Conservation (phyloP, 2,113 vertebrate genomes). For the Mormoops blainvillei region DNA sequence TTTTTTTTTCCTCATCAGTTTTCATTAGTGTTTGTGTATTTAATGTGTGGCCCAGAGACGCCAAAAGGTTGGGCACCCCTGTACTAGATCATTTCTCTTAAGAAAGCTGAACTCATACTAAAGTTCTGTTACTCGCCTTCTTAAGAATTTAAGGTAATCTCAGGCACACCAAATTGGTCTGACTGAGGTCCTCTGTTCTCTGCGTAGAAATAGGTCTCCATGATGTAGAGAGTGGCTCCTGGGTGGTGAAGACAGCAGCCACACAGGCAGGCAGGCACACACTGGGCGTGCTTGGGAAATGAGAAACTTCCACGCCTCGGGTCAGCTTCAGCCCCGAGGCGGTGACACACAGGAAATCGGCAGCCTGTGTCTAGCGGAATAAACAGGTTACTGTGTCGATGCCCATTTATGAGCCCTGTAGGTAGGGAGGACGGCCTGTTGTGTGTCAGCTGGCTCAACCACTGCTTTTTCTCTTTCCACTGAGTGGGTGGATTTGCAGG, state of each 20-base stretch:
- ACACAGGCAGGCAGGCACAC: too few species aligned
- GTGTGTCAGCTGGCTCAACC: neutral
- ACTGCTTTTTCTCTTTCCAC: neutral
- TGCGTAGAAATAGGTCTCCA: neutral
- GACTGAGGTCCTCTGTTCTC: neutral
- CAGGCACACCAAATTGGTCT: neutral
- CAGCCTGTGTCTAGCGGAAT: neutral
- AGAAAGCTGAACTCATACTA: neutral
- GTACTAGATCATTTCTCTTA: neutral
- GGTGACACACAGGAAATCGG: neutral
- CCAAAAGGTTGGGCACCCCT: too few species aligned
- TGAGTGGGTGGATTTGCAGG: neutral
- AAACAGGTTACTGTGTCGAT: neutral
- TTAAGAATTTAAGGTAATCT: neutral
- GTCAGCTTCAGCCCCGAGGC: neutral
- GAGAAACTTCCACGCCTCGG: neutral
- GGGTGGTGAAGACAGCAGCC: neutral
- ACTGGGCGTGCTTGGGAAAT: rapidly evolving
- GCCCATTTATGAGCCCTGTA: neutral
- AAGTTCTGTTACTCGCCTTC: neutral
- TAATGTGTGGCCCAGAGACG: too few species aligned
- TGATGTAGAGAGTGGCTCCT: too few species aligned
- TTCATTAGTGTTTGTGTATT: too few species aligned
- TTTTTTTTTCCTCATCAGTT: too few species aligned
- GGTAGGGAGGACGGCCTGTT: neutral